These are phyloP conservation scores for Ectemnius continuus DNA, from an alignment of 2,888 invertebrate species.

Conservation along the genomic window DNA sequence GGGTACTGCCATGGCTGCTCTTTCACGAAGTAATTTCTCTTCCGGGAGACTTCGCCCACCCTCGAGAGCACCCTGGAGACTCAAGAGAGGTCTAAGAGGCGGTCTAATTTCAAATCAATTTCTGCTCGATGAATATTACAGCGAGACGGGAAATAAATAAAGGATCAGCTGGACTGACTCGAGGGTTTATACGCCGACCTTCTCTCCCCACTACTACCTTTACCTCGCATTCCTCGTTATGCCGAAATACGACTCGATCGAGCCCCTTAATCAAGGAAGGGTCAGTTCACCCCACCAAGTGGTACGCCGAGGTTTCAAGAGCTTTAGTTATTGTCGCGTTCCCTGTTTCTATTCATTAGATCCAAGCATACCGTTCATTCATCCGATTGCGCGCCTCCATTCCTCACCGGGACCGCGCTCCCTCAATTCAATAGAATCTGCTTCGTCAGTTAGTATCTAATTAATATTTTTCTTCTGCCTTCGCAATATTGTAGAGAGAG, in stretches of 20 bases:
- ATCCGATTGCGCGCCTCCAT: constrained; percentile 43
- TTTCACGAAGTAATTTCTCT: constrained; percentile 61
- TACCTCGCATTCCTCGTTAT: constrained; percentile 21
- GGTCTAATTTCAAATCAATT: constrained; percentile 76
- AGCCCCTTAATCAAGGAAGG: constrained; percentile 65
- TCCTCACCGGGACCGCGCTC: constrained; percentile 28
- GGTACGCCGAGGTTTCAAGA: constrained; percentile 41
- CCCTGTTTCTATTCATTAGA: constrained; percentile 68
- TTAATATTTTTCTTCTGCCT: constrained; percentile 29
- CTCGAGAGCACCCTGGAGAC: constrained; percentile 42
- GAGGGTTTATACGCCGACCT: constrained; percentile 40
- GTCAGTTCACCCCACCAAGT: constrained; percentile 51
- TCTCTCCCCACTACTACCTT: constrained; percentile 12
- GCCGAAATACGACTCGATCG: constrained; percentile 54
- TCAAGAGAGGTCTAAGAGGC: constrained; percentile 61
- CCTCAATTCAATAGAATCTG: constrained; percentile 4
- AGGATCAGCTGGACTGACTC: constrained; percentile 60
- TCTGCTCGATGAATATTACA: constrained; percentile 76
- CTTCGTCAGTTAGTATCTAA: too few relatives aligned
- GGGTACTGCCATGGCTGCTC: constrained; percentile 23
- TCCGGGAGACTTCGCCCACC: constrained; percentile 36
- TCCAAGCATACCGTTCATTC: constrained; percentile 62
- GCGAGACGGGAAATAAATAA: constrained; percentile 72
- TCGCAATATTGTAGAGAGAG: constrained; percentile 19
- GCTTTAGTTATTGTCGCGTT: constrained; percentile 37